Base-by-base conservation (phyloP, 2,113 vertebrate genomes). In the Eulemur macaco region DNA sequence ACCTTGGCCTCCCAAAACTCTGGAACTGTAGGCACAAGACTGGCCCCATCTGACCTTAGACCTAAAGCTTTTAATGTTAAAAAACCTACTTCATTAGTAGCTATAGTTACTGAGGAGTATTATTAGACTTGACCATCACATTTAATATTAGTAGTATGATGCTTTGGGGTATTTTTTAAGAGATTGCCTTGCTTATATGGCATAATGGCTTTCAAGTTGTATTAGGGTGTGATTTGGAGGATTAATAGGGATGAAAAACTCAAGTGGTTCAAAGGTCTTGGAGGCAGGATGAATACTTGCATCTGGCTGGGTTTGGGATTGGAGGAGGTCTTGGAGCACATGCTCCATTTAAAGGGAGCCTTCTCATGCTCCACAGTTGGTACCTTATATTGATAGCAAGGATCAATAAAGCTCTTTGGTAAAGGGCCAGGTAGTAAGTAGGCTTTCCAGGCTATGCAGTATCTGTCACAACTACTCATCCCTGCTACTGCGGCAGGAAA, bases 221-320 rank as follows among this genome's bases (percentile, higher is more conserved):
- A 42, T 66, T 50, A 64, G 17, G 25, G 13, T 39, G 25, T 96
- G 45, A 77, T 73, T 68, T 69, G 77, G 45, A 95, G 73, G 23
- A 89, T 68, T 69, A 69, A 58, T 56, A 89, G 39, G 34, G 68
- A 89, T 50, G n/a, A 86, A 96, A 96, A 83, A 71, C 25, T 50
- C 78, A 21, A 69, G 90, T 34, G 54, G 34, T 37, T 86, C 37
- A 47, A 83, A 92, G 52, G 29, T 60, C 69, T 92, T 29, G 21
- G 23, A 76, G 1, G 12, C 71, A 86, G 52, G 39, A 71, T 68
- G 52, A 69, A 83, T 39, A 60, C 34, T n/a, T 73, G 39, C 12
- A 74, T 5, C 50, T 20, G 21, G 52, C 73, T 29, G 31, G 74
- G 42, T 81, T 76, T 71, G 37, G 60, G 34, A 0, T 50, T 21